A percentile compares a stretch with the other conserved stretches of the same genome.
Evolutionary conservation across 2,113 vertebrate genomes (phyloP).

Genomic region (Gopherus flavomarginatus): DNA sequence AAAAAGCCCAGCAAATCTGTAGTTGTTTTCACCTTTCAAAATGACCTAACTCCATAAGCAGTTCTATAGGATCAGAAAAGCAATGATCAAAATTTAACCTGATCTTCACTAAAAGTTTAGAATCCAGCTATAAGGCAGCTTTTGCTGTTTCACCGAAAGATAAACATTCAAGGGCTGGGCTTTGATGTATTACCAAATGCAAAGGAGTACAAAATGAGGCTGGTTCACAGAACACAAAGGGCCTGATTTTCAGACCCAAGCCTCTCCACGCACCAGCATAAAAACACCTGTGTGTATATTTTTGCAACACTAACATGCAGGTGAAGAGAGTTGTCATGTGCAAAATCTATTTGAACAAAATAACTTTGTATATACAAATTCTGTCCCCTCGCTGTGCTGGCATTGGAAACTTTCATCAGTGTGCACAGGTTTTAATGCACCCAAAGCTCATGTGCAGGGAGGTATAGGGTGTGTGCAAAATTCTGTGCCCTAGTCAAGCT

Average conservation of each 20-base stretch:
- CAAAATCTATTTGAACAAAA: neutral
- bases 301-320: too few species aligned
- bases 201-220: neutral
- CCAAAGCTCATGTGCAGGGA: neutral
- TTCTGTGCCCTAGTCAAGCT: neutral
- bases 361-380: neutral
- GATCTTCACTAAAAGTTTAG: neutral
- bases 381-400: neutral
- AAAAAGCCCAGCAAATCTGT: neutral
- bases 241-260: neutral
- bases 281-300: too few species aligned
- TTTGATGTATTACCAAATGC: neutral
- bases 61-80: neutral
- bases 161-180: neutral
- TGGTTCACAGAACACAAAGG: neutral
- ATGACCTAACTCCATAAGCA: neutral
- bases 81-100: neutral
- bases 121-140: neutral
- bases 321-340: neutral
- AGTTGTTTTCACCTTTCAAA: neutral
- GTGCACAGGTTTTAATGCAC: neutral
- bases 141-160: neutral
- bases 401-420: too few species aligned
- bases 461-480: neutral
- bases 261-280: too few species aligned